Evolutionary conservation across 2,888 invertebrate species (phyloP).

Genomic region (Tiphia femorata): DNA sequence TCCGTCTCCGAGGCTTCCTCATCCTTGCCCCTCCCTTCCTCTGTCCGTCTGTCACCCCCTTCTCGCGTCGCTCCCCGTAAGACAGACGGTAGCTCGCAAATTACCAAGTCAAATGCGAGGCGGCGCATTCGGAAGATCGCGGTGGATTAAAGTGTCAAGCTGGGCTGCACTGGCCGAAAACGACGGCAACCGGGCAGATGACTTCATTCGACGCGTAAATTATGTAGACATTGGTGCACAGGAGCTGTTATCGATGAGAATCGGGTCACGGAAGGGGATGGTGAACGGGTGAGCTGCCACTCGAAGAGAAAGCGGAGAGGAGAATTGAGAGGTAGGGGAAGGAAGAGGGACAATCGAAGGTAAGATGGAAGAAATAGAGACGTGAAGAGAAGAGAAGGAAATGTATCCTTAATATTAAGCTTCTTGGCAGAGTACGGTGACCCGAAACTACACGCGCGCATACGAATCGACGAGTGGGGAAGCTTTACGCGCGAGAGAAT

Average conservation of each 20-base stretch:
- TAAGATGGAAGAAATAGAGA: too few relatives aligned
- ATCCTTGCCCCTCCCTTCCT: neutral
- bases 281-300: neutral
- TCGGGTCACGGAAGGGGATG: slow-evolving; percentile 37
- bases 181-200: slow-evolving; percentile 19
- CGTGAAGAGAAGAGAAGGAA: too few relatives aligned
- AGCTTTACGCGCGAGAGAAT: slow-evolving; percentile 4
- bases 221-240: slow-evolving; percentile 39
- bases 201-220: slow-evolving; percentile 40
- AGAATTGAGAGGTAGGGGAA: neutral
- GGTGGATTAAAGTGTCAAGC: slow-evolving; percentile 40
- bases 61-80: neutral
- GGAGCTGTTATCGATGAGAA: slow-evolving; percentile 41
- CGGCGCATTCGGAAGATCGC: slow-evolving; percentile 34
- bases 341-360: neutral
- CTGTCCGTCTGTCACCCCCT: neutral
- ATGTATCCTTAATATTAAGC: slow-evolving; percentile 50
- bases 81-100: slow-evolving; percentile 9
- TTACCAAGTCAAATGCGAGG: slow-evolving; percentile 37
- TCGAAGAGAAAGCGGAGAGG: slow-evolving; percentile 7
- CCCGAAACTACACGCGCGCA: too few relatives aligned
- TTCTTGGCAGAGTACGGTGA: slow-evolving; percentile 37
- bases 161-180: slow-evolving; percentile 36
- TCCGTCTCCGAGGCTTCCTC: neutral
- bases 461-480: neutral